A percentile compares a stretch with the other conserved stretches of the same genome.
phyloP scores from a whole-genome alignment of 2,888 invertebrate genomes.

The Amphimallon solstitiale region DNA sequence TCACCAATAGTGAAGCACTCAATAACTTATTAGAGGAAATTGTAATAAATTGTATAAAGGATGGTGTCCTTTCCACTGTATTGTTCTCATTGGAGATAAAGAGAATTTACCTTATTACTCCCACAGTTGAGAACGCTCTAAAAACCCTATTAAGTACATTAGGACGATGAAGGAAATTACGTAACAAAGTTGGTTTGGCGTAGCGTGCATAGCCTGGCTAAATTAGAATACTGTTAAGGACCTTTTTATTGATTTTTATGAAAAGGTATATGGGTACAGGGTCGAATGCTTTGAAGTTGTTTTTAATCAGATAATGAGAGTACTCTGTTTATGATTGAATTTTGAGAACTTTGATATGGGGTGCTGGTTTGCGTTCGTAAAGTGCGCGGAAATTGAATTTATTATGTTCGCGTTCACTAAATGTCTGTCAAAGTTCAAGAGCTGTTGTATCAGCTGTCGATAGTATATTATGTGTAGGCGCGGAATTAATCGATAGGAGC shows the following conservation, averaged over 20 bases:
- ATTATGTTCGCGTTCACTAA: too few species aligned
- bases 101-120: background rate
- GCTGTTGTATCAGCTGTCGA: too few species aligned
- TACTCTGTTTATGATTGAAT: background rate
- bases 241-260: constrained; percentile 7
- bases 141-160: constrained; percentile 4
- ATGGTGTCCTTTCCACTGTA: background rate
- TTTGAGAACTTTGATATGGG: background rate
- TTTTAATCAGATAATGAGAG: constrained; percentile 3
- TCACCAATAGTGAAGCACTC: background rate
- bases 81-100: background rate
- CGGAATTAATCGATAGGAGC: too few species aligned
- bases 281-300: constrained; percentile 13
- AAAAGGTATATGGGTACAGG: background rate
- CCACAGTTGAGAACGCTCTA: background rate
- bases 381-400: too few species aligned
- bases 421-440: too few species aligned
- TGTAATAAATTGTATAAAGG: background rate
- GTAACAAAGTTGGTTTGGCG: constrained; percentile 3
- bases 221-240: constrained; percentile 7
- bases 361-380: too few species aligned
- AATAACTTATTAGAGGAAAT: background rate
- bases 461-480: too few species aligned
- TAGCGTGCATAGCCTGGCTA: background rate
- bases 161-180: constrained; percentile 9